phyloP scores from a whole-genome alignment of 30 jellyfish, hydroid and myxozoan species.

The Morbakka virulenta region DNA sequence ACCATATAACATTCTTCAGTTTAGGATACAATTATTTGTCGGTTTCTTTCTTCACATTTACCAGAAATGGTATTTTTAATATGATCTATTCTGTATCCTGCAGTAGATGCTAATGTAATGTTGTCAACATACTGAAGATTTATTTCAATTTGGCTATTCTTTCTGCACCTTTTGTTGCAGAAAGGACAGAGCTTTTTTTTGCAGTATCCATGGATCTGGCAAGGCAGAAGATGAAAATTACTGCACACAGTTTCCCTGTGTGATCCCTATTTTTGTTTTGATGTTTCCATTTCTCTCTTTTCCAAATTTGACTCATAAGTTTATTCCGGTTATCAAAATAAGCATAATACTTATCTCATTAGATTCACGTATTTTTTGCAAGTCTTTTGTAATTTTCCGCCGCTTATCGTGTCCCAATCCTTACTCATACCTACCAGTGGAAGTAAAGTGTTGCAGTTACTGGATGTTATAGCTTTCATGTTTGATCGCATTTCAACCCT shows the following conservation, averaged over 20 bases:
- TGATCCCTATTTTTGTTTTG: background rate
- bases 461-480: too few species aligned
- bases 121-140: background rate
- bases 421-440: too few species aligned
- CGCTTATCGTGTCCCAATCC: too few species aligned
- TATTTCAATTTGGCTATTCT: background rate
- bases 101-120: background rate
- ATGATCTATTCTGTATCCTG: background rate
- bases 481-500: too few species aligned
- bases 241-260: conserved; percentile 4
- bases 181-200: too few species aligned
- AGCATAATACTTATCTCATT: too few species aligned
- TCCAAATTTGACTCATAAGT: too few species aligned
- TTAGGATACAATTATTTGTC: background rate
- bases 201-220: background rate
- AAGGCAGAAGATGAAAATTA: background rate
- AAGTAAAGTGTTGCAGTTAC: too few species aligned
- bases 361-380: too few species aligned
- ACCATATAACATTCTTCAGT: background rate
- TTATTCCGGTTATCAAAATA: too few species aligned
- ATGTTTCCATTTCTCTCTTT: background rate
- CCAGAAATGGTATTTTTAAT: background rate
- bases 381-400: too few species aligned
- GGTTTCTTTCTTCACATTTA: background rate
- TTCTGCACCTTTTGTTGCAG: background rate